phyloP scores from a whole-genome alignment of 2,888 invertebrate species.

The Mythimna loreyi region DNA sequence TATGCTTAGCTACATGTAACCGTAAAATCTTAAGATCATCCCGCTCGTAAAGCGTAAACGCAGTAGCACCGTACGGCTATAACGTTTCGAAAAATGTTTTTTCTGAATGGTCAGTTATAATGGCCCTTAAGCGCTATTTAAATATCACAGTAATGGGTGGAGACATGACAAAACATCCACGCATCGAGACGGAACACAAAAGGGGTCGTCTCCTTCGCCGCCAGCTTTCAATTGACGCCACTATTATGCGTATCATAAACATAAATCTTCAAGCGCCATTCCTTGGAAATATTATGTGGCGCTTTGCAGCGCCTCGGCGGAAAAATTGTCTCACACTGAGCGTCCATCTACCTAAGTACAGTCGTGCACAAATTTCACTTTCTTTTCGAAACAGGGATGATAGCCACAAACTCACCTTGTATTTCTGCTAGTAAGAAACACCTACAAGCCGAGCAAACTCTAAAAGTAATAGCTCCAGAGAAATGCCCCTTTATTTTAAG shows the following conservation, averaged over 20 bases:
- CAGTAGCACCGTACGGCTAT: conserved; percentile 48
- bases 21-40: conserved; percentile 24
- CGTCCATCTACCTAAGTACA: conserved; percentile 53
- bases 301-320: conserved; percentile 67
- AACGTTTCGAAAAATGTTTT: conserved; percentile 50
- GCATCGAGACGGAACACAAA: conserved; percentile 67
- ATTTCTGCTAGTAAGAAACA: conserved; percentile 42
- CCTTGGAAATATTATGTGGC: conserved; percentile 73
- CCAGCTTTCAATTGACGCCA: conserved; percentile 77
- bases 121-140: conserved; percentile 73
- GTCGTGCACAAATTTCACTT: conserved; percentile 55
- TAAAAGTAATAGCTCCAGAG: conserved; percentile 63
- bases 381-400: conserved; percentile 47
- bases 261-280: conserved; percentile 76
- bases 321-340: conserved; percentile 69
- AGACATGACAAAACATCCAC: conserved; percentile 68
- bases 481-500: conserved; percentile 66
- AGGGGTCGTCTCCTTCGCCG: conserved; percentile 68
- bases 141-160: conserved; percentile 71
- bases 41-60: conserved; percentile 52
- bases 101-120: conserved; percentile 61
- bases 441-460: conserved; percentile 41
- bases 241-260: conserved; percentile 78
- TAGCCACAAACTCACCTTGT: conserved; percentile 53
- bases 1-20: conserved; percentile 37